Evolutionary conservation across 1,140 invertebrate species (phyloP), one percentile per base, ranked within the genome.

Genomic region (Uloborus diversus): DNA sequence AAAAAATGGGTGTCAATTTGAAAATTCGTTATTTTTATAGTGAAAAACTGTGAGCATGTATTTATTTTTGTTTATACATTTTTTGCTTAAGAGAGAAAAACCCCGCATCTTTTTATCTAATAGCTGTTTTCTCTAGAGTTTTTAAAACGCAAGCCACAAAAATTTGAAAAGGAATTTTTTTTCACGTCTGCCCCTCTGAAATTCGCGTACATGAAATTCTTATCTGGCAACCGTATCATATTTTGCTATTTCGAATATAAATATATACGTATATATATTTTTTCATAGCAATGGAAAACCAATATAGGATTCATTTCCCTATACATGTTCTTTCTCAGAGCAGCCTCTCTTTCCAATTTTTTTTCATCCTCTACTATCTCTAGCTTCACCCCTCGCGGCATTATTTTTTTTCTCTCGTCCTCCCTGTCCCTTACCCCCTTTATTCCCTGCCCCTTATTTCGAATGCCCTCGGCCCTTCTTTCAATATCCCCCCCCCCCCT

Each of bases 161-260:
- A 76, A 37, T 65, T 71, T 66, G 27, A 57, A 47, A n/a, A 47
- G 3, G 27, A 32, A 11, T 42, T 59, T 65, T 78, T 64, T 61
- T 59, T 32, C 35, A 57, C 61, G 35, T 76, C 62, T 56, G 56
- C 42, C 66, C 57, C 59, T 64, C 62, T 61, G 32, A 37, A 28
- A 37, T 78, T 17, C 17, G 35, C 57, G 64, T 64, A 75, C 71
- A 62, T n/a, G 30, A 17, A 78, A 78, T 78, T 78, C 51, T 69
- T 79, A 79, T 79, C 76, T 79, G 35, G 51, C 49, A 33, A 79
- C 76, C 76, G 65, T 79, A 79, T 79, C 76, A 69, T 69, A 79
- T 79, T 79, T 79, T 79, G 73, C 76, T 32, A 79, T 79, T 79
- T 69, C 76, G 42, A 68, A 78, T 78, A 78, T 66, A 78, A 65